A percentile compares a stretch with the other conserved stretches of the same genome.
These are phyloP conservation scores for Ranitomeya imitator DNA, from an alignment of 2,113 vertebrate species.

Conservation along the genomic window DNA sequence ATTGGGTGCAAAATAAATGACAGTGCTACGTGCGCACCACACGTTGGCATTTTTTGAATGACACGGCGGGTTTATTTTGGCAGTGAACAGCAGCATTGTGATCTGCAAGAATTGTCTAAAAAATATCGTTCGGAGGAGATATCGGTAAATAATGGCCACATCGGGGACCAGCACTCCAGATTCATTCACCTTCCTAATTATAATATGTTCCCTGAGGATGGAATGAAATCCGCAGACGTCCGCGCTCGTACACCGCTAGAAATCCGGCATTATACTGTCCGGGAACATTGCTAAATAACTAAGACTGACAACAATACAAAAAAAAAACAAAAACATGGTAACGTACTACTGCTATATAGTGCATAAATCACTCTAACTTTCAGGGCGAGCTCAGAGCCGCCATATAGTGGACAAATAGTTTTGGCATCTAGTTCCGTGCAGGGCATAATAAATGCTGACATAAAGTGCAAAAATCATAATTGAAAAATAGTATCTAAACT, in stretches of 20 bases:
- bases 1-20: no score
- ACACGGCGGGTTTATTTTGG: no score
- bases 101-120: no score
- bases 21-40: no score
- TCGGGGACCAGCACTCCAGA: constrained; percentile 60
- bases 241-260: background rate
- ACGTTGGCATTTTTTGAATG: no score
- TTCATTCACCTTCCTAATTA: constrained; percentile 40
- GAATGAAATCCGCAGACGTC: background rate
- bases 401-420: no score
- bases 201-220: constrained; percentile 49
- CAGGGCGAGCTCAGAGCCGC: no score
- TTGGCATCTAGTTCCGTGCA: no score
- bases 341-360: background rate
- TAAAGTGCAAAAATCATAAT: background rate
- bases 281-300: background rate
- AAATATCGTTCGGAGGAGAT: constrained; percentile 58
- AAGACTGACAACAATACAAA: background rate
- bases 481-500: no score
- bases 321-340: background rate
- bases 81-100: no score
- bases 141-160: constrained; percentile 62
- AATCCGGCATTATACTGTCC: constrained; percentile 37
- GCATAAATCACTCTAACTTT: background rate
- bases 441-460: background rate